Conservation (phyloP, 2,797 vertebrate genomes). For the Bovichtus variegatus region DNA sequence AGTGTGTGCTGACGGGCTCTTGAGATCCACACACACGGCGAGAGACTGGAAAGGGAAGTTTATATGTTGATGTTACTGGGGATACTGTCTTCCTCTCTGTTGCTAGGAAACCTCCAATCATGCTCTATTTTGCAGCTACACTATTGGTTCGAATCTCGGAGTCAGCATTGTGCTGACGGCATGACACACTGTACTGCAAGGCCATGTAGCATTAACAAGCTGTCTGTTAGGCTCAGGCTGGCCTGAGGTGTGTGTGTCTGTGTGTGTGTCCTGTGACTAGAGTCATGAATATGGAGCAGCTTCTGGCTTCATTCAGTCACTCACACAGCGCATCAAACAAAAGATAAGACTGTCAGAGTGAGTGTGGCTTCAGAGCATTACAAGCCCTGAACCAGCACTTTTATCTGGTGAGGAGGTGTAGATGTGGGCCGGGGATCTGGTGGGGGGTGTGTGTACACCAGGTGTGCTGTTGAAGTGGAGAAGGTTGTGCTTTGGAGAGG, state of each 20-base stretch:
- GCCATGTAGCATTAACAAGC: constrained; percentile 50
- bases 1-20: not conserved
- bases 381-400: constrained; percentile 18
- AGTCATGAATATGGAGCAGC: constrained; percentile 56
- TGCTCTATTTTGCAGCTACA: not conserved
- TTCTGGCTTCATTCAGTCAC: constrained; percentile 48
- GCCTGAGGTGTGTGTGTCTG: constrained; percentile 23
- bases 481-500: too few relatives aligned
- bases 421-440: constrained; percentile 8
- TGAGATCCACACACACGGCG: constrained; percentile 3
- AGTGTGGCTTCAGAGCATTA: constrained; percentile 35
- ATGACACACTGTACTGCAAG: constrained; percentile 43
- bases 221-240: too few relatives aligned
- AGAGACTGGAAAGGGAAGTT: not conserved
- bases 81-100: constrained; percentile 1
- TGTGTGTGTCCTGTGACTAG: constrained; percentile 29
- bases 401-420: constrained; percentile 28
- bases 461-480: not conserved
- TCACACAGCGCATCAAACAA: constrained; percentile 46
- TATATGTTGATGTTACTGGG: constrained; percentile 2
- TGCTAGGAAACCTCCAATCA: constrained; percentile 35
- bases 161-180: constrained; percentile 38
- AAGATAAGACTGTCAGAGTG: constrained; percentile 22
- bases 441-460: not conserved
- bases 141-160: constrained; percentile 23